Evolutionary conservation across 2,113 vertebrate species (phyloP).

Genomic region (Chinchilla lanigera): DNA sequence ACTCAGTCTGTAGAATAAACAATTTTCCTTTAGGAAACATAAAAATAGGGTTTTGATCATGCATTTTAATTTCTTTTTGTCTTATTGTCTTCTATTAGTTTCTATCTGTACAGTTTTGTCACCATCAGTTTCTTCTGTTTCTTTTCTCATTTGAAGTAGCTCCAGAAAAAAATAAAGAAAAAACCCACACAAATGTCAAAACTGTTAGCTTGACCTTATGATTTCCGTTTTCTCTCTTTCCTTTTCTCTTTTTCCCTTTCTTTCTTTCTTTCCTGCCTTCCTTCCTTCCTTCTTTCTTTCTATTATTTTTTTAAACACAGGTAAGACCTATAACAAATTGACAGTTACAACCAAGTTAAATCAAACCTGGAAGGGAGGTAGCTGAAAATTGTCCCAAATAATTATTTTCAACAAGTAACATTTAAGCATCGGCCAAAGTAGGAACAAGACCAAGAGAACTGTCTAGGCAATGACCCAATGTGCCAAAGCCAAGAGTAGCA

Average conservation of each 20-base stretch:
- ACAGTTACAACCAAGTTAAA: conserved; percentile 91
- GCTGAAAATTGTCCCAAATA: conserved; percentile 87
- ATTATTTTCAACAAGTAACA: conserved; percentile 82
- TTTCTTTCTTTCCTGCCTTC: not conserved
- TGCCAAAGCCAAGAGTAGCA: conserved; percentile 73
- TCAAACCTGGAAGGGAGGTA: conserved; percentile 88
- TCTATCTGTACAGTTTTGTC: conserved; percentile 67
- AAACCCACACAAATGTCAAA: conserved; percentile 14
- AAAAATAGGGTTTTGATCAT: conserved; percentile 82
- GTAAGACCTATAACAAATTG: conserved; percentile 89
- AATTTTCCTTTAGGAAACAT: conserved; percentile 84
- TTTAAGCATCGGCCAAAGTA: conserved; percentile 73
- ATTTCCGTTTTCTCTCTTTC: not conserved
- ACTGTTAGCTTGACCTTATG: conserved; percentile 32
- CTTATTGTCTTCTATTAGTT: conserved; percentile 49
- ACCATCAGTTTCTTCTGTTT: conserved; percentile 40
- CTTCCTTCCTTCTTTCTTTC: not conserved
- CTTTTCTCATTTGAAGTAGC: conserved; percentile 72
- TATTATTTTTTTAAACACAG: conserved; percentile 85
- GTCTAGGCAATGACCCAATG: conserved; percentile 81
- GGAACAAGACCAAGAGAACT: conserved; percentile 75
- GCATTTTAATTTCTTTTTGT: conserved; percentile 68
- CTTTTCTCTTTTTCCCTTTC: conserved; percentile 7
- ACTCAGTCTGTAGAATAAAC: conserved; percentile 78
- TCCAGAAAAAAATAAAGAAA: conserved; percentile 52